Base-by-base conservation (phyloP, 2,797 vertebrate species). In the Danionella dracula region DNA sequence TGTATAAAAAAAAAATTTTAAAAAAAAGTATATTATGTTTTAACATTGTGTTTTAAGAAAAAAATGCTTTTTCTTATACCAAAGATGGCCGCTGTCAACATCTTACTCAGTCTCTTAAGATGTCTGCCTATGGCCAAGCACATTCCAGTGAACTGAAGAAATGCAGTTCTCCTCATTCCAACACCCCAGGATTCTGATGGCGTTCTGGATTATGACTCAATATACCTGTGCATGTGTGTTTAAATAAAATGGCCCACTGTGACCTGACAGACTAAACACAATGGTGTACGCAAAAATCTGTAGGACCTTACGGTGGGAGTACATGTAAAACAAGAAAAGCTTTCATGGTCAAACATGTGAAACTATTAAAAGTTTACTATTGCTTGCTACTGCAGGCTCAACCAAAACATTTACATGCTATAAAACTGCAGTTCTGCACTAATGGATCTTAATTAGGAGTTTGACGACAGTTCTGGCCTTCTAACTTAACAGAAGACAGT, bases 291-390 rank as follows among this genome's bases (percentile, higher is more conserved):
- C 48, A 65, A 66, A 68, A 74, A 58, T 0, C 41, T 1, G n/a
- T n/a, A n/a, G n/a, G n/a, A n/a, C n/a, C n/a, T n/a, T n/a, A n/a
- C n/a, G n/a, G n/a, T n/a, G n/a, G n/a, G n/a, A n/a, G n/a, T n/a
- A n/a, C 0, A 15, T 37, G n/a, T 44, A 23, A 49, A 56, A 74
- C 68, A 68, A 65, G 41, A 66, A 48, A 46, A 4, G 29, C 44
- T 44, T 72, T 79, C 55, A 72, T 9, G 32, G 29, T 27, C 53
- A 64, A 56, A 74, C 76, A 69, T 72, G 73, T 55, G 55, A 78
- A 16, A 8, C 16, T 13, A 40, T 66, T 61, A 4, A 55, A 23
- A 50, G 45, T 37, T 29, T 29, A 29, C 27, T 4, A 29, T 29
- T 4, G 8, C 4, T 8, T 38, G 34, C 35, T 40, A 37, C 2